phyloP scores from a whole-genome alignment of 2,113 vertebrate genomes.

The Megaceryle maxima region DNA sequence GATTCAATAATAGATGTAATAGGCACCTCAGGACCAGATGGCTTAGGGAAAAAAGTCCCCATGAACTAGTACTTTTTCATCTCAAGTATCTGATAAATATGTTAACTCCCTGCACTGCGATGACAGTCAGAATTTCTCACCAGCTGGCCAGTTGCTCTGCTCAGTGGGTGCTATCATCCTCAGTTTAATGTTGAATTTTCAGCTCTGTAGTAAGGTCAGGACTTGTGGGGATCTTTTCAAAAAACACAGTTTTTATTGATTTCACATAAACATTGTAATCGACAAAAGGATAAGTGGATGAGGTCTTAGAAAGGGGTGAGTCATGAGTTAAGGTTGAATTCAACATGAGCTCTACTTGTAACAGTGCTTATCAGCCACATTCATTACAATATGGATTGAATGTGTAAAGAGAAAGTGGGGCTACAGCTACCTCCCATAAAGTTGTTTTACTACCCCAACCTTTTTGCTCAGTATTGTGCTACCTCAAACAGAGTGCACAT shows the following conservation, averaged over 20 bases:
- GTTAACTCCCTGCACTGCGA: constrained; percentile 51
- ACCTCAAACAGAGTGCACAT: neutral
- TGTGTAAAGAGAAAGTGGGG: neutral
- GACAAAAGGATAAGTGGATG: neutral
- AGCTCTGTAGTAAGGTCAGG: constrained; percentile 12
- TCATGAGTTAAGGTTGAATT: neutral
- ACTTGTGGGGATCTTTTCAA: neutral
- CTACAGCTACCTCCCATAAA: neutral
- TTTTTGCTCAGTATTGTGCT: neutral
- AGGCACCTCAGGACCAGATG: constrained; percentile 80
- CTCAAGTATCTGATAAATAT: constrained; percentile 79
- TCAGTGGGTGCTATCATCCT: neutral
- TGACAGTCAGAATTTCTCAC: constrained; percentile 68
- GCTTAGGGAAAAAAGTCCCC: constrained; percentile 61
- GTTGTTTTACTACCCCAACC: neutral
- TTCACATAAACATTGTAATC: neutral
- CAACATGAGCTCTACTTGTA: fast-evolving
- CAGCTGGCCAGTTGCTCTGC: constrained; percentile 73
- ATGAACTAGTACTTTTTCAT: constrained; percentile 74
- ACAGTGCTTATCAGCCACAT: neutral
- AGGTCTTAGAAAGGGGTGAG: neutral
- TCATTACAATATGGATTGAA: neutral
- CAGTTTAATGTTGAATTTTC: constrained; percentile 17
- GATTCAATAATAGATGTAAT: constrained; percentile 81
- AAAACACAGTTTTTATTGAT: neutral